Evolutionary conservation across 2,888 invertebrate species (phyloP), one percentile per base, ranked within the genome.

Genomic region (Xylota segnis): DNA sequence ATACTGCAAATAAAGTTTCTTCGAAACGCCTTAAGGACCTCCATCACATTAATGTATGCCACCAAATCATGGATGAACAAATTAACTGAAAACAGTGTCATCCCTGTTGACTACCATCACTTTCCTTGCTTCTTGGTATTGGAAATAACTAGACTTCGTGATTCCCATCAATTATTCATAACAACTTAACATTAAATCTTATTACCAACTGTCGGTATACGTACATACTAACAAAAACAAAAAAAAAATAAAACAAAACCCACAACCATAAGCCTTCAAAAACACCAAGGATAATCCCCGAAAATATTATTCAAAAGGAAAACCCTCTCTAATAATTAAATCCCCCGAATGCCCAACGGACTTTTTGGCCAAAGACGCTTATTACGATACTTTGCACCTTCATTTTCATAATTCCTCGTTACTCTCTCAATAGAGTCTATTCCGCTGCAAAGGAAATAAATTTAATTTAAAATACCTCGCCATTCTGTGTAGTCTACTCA

Each of bases 321-420:
- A 23, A 37, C 14, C 14, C 27, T 29, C n/a, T 23, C 66, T 27
- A 54, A 29, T 54, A 68, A 52, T 61, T 61, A 61, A 66, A 66
- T 40, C 32, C 61, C 70, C 58, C 12, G 9, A 58, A 65, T 50
- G 56, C 40, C 47, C 27, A 61, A 56, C 54, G 47, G 54, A 66
- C 68, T 61, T 68, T 37, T 45, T 40, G 59, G 47, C 29, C 47
- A 47, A 76, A 52, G 29, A 50, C 16, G 47, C 50, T 66, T 77
- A 76, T 61, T 12, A 70, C 50, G 45, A 47, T 43, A 71, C 70
- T 77, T 77, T 59, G 56, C 65, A 58, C 47, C 71, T 71, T 83
- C 58, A 83, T 83, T 76, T 77, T 71, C 82, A 83, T 83, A 83
- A 83, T 83, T 83, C 45, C 52, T 71, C 63, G 58, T 83, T 77